Base-by-base conservation (phyloP, 2,113 vertebrate species). In the Merops nubicus region DNA sequence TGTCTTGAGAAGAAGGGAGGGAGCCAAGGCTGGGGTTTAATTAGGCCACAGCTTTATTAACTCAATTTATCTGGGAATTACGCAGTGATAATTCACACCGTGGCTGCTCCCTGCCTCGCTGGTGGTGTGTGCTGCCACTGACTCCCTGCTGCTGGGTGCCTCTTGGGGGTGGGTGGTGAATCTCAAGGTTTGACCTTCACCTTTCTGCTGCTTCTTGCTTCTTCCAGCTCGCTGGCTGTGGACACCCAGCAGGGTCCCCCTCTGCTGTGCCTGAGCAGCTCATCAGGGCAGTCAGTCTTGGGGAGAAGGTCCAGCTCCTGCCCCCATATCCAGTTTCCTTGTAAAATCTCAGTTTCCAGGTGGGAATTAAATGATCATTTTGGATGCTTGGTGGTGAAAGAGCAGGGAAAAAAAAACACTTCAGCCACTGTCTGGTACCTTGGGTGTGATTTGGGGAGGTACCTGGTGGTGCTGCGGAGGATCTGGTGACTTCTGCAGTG, bases 11-110 rank as follows among this genome's bases (percentile, higher is more conserved):
- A 74, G 48, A 92, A 63, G 19, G 26, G n/a, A 73, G 21, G 19
- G 18, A 89, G 33, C 50, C 81, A 67, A 91, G 12, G 45, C 57
- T 38, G 50, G 36, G 28, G 18, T 67, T 91, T 92, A 93, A 81
- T 93, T 63, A 87, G 69, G 50, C 60, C 47, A 67, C 64, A 59
- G 77, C 45, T 89, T 89, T 67, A 81, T 89, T 77, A 77, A 64
- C 33, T 59, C 20, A 33, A 11, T 89, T 69, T 87, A 26, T 84
- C 57, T 74, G n/a, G 68, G 83, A 91, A 77, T 89, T 57, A 3
- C 0, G 2, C 72, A 56, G 57, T 8, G 72, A 43, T 31, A 53
- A 68, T n/a, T 60, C 40, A 48, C 17, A 18, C 4, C 0, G 1
- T 19, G 21, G n/a, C 34, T 1, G 1, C 18, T 72, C 45, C 38